Evolutionary conservation across 2,113 vertebrate species (phyloP).

Genomic region (Caracal caracal): DNA sequence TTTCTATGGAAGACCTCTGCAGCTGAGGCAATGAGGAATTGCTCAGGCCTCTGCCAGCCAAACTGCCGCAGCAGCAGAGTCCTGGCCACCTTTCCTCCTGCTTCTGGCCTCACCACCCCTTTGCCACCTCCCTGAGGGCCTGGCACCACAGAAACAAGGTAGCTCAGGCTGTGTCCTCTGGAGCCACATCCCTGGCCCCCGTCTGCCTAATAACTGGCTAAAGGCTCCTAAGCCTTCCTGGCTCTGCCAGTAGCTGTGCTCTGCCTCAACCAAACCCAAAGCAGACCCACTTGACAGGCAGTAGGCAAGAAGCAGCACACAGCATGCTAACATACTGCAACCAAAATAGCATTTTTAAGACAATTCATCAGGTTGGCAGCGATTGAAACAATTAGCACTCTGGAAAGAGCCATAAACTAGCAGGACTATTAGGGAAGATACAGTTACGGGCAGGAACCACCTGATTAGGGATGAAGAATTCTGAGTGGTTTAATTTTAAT

Average conservation of each 20-base stretch:
- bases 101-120: not conserved
- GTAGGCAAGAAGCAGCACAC: not conserved
- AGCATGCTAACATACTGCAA: conserved; percentile 37
- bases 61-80: not conserved
- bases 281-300: not conserved
- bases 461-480: conserved; percentile 73
- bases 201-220: not conserved
- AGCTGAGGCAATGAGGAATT: not conserved
- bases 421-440: conserved; percentile 59
- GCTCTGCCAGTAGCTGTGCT: not conserved
- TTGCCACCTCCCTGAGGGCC: not conserved
- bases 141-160: not conserved
- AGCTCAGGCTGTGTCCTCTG: not conserved
- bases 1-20: not conserved
- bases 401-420: conserved; percentile 62
- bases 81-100: not conserved
- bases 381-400: conserved; percentile 73
- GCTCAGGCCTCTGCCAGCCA: not conserved
- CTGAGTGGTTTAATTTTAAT: conserved; percentile 71
- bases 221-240: not conserved
- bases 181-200: not conserved
- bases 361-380: conserved; percentile 72
- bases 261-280: not conserved
- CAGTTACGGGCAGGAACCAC: conserved; percentile 72
- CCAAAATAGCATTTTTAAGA: conserved; percentile 43